These are phyloP conservation scores for Chloroceryle inda DNA, from an alignment of 2,797 vertebrate species.

Conservation along the genomic window DNA sequence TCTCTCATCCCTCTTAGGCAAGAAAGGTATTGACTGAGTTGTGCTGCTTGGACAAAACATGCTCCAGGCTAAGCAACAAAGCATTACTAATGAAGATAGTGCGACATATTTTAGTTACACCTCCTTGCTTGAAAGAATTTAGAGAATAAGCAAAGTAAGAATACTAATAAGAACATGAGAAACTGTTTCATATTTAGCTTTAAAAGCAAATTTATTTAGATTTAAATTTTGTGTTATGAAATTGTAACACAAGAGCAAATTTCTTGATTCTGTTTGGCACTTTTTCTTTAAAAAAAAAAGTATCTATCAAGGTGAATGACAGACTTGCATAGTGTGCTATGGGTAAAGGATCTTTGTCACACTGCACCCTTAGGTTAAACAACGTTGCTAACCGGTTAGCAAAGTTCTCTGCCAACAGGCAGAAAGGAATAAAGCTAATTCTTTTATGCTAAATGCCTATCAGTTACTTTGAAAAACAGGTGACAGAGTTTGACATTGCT, in stretches of 20 bases:
- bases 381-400: not conserved
- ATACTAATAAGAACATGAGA: not conserved
- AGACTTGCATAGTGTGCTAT: not conserved
- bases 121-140: slow-evolving; percentile 20
- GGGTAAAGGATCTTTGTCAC: not conserved
- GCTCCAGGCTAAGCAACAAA: slow-evolving; percentile 21
- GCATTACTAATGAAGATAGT: not conserved
- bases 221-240: not conserved
- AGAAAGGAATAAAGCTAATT: not conserved
- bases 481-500: not conserved
- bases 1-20: slow-evolving; percentile 38
- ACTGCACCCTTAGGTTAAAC: not conserved
- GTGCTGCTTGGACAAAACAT: slow-evolving; percentile 45
- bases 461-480: not conserved
- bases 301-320: not conserved
- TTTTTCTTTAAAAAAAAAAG: not conserved
- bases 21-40: slow-evolving; percentile 59
- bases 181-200: not conserved
- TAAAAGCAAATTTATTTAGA: not conserved
- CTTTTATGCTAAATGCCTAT: not conserved
- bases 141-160: slow-evolving; percentile 28
- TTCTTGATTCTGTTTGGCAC: not conserved
- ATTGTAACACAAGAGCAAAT: not conserved
- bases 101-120: slow-evolving; percentile 18
- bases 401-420: not conserved